Evolutionary conservation across 2,797 vertebrate species (phyloP).

Genomic region (Mallotus villosus): DNA sequence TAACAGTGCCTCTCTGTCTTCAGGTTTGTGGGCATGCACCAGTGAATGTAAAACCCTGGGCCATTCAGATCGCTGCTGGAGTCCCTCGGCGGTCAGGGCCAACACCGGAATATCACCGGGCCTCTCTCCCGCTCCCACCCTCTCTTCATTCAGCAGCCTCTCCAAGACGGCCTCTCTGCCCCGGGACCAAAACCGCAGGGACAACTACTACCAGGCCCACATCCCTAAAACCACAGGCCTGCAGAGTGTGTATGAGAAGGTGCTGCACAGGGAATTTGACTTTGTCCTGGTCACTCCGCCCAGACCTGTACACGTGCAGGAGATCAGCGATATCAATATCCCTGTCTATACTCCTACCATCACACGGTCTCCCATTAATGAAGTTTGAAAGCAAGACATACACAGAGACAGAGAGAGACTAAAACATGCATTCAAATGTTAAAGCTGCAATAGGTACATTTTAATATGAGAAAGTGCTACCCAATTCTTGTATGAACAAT

Average conservation of each 20-base stretch:
- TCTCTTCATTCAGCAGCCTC: constrained; percentile 81
- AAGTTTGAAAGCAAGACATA: constrained; percentile 41
- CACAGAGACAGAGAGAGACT: constrained; percentile 20
- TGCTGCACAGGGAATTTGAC: constrained; percentile 89
- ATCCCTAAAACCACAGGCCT: constrained; percentile 92
- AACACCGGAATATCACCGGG: constrained; percentile 69
- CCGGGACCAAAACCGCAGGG: constrained; percentile 85
- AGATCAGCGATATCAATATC: constrained; percentile 86
- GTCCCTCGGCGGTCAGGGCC: constrained; percentile 83
- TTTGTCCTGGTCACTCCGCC: constrained; percentile 86
- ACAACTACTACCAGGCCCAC: constrained; percentile 92
- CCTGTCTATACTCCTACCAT: constrained; percentile 84
- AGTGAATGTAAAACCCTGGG: constrained; percentile 96
- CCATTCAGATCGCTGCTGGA: constrained; percentile 98
- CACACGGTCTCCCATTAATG: constrained; percentile 73
- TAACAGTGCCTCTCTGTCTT: constrained; percentile 5
- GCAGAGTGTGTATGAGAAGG: constrained; percentile 96
- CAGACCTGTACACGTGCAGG: constrained; percentile 79
- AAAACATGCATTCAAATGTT: constrained; percentile 32
- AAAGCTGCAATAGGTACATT: no score
- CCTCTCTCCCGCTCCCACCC: constrained; percentile 64
- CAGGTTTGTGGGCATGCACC: constrained; percentile 95
- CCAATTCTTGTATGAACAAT: no score
- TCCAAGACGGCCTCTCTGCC: constrained; percentile 90
- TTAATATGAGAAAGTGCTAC: no score